These are phyloP conservation scores for Pararge aegeria DNA, from an alignment of 1,140 invertebrate species.

Conservation along the genomic window DNA sequence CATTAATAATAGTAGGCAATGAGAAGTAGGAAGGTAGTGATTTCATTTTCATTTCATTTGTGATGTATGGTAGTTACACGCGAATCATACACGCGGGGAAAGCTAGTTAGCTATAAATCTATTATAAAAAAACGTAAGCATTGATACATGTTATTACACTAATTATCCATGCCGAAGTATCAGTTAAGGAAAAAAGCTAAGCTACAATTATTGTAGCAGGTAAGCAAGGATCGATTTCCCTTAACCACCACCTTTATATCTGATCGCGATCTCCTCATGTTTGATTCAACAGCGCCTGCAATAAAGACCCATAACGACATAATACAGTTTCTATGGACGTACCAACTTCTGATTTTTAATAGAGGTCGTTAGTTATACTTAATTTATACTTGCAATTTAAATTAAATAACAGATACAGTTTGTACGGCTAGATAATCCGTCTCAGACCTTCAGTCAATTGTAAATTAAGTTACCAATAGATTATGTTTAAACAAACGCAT, in stretches of 20 bases:
- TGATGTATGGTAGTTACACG: no score
- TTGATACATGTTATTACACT: background rate
- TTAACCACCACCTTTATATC: slow-evolving; percentile 39
- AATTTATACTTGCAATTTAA: no score
- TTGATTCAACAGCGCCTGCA: slow-evolving; percentile 50
- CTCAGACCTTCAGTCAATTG: no score
- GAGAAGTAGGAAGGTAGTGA: no score
- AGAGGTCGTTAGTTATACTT: background rate
- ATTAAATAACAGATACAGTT: no score
- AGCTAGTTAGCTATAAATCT: no score
- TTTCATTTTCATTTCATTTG: no score
- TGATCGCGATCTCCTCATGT: slow-evolving; percentile 57
- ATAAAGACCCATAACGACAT: slow-evolving; percentile 54
- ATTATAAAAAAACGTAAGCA: background rate
- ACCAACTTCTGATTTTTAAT: background rate
- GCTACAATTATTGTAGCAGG: slow-evolving; percentile 42
- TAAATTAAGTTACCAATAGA: no score
- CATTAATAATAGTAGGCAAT: no score
- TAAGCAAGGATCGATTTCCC: slow-evolving; percentile 51
- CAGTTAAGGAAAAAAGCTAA: slow-evolving; percentile 16
- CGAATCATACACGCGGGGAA: no score
- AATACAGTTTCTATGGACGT: background rate
- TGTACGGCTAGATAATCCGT: no score
- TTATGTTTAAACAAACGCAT: no score
- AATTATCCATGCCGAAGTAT: slow-evolving; percentile 4